Conservation (phyloP, 2,113 vertebrate genomes). For the Rhizomys pruinosus region DNA sequence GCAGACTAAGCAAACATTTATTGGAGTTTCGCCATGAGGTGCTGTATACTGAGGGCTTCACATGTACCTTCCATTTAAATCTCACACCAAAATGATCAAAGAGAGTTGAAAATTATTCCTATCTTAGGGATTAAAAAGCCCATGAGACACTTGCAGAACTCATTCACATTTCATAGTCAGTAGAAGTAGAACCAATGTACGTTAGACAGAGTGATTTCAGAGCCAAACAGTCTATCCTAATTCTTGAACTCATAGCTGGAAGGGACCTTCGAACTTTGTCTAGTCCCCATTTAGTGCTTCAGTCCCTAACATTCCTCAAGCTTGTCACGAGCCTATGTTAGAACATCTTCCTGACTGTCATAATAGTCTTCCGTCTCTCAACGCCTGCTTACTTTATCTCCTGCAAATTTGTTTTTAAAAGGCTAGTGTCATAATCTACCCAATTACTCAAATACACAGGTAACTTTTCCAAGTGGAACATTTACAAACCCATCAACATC, state of each 20-base stretch:
- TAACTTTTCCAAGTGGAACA: neutral
- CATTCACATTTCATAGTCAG: neutral
- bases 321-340: neutral
- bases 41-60: neutral
- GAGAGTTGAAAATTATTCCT: slow-evolving; percentile 28
- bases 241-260: neutral
- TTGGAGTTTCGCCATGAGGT: neutral
- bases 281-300: neutral
- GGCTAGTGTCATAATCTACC: neutral
- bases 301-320: neutral
- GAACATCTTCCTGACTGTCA: neutral
- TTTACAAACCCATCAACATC: neutral
- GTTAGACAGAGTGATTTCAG: neutral
- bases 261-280: neutral
- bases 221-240: neutral
- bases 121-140: neutral
- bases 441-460: neutral
- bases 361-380: neutral
- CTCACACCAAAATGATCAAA: slow-evolving; percentile 28
- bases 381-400: neutral
- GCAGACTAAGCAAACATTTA: neutral
- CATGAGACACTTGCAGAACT: slow-evolving; percentile 5
- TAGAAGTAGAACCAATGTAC: neutral
- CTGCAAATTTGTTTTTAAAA: slow-evolving; percentile 17
- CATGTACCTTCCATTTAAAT: slow-evolving; percentile 7